Evolutionary conservation across 2,113 vertebrate species (phyloP), one percentile per base, ranked within the genome.

Genomic region (Nycticryphes semicollaris): DNA sequence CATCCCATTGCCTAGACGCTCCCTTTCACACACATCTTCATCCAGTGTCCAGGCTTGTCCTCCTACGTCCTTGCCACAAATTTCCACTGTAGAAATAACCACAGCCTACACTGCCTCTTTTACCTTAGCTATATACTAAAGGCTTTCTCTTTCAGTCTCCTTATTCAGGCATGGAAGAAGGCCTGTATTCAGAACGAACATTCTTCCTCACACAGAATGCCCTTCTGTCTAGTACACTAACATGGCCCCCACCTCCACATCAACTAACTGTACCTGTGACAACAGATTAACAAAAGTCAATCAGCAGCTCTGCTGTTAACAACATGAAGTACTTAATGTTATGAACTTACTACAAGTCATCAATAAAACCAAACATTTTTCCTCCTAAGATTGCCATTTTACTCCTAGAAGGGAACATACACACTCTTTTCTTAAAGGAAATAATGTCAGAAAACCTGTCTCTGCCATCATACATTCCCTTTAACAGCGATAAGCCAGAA

Each of bases 161-260:
- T 57, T 37, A 31, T 39, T 47, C 43, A 15, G 64, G 25, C 31
- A 47, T 14, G 14, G 45, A 45, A 9, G 33, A 76, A 56, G 10
- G 33, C 35, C 31, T 22, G 15, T 51, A 39, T 45, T 17, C 64
- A 72, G 45, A 70, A 28, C 45, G 9, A 30, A 67, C 27, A 43
- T 9, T 33, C 39, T n/a, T 7, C 7, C 9, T 9, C 43, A 12
- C 18, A 31, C 4, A 47, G 48, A 68, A n/a, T 5, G 17, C 27
- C 25, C 68, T 47, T 50, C 2, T 0, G 8, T n/a, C 33, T 20
- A 14, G 18, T 39, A 51, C 5, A 7, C 41, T 16, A 54, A 43
- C 7, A n/a, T 0, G 4, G 23, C 12, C 7, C 22, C 7, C 50
- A 27, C 18, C 45, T 50, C 25, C 39, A 10, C 33, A 23, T 6